These are phyloP conservation scores for Aphis gossypii DNA, from an alignment of 1,140 invertebrate genomes.

Conservation along the genomic window DNA sequence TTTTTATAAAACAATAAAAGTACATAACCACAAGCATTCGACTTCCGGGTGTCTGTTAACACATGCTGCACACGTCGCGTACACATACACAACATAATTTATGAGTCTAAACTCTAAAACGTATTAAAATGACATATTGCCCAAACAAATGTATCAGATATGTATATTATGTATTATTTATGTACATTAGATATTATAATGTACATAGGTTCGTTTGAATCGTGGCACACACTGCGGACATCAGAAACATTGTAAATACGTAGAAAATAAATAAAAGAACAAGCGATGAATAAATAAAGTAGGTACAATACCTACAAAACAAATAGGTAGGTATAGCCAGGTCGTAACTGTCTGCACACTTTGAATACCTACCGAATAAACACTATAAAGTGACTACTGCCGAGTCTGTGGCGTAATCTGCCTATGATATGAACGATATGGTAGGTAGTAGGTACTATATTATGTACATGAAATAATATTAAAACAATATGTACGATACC, in stretches of 20 bases:
- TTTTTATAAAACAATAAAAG: slow-evolving; percentile 2
- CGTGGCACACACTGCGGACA: not conserved
- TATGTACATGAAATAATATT: no score
- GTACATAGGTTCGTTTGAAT: not conserved
- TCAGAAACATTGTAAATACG: not conserved
- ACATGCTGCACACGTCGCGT: not conserved
- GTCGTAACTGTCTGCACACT: not conserved
- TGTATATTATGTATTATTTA: no score
- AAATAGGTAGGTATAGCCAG: not conserved
- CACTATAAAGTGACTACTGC: no score
- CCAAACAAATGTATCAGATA: not conserved
- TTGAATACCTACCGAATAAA: not conserved
- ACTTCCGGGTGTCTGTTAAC: not conserved
- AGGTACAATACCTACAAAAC: not conserved
- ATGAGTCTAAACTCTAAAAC: not conserved
- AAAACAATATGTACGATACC: not conserved
- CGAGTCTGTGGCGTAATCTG: not conserved
- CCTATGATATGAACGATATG: no score
- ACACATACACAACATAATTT: not conserved
- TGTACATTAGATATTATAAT: not conserved
- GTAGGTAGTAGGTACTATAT: no score
- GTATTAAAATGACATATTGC: not conserved
- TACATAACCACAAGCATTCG: not conserved
- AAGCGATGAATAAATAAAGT: not conserved
- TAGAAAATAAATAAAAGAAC: not conserved